Conservation (phyloP, 2,797 vertebrate genomes). For the Xerus rutilus region DNA sequence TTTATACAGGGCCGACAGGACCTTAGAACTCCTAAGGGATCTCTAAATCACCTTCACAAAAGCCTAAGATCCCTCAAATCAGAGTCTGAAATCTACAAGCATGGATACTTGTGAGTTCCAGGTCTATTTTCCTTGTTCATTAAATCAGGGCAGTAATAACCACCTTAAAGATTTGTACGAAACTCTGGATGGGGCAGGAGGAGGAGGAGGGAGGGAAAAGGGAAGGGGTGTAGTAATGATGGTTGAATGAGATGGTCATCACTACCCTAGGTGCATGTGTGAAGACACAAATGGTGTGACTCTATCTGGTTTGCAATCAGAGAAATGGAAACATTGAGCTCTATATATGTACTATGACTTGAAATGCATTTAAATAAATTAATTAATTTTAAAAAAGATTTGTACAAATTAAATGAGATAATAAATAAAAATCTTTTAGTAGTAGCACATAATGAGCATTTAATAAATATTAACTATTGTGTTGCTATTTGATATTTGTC, state of each 20-base stretch:
- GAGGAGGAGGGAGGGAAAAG: too few relatives aligned
- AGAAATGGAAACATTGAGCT: too few relatives aligned
- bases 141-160: background rate
- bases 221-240: too few relatives aligned
- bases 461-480: slow-evolving; percentile 44
- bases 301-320: too few relatives aligned
- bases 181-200: too few relatives aligned
- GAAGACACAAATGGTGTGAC: too few relatives aligned
- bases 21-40: background rate
- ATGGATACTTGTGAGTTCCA: background rate
- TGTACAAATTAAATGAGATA: background rate
- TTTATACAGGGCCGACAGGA: background rate
- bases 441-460: background rate
- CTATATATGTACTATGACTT: too few relatives aligned
- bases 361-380: too few relatives aligned
- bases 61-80: background rate
- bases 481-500: background rate
- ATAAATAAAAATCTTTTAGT: background rate
- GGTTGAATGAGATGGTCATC: too few relatives aligned
- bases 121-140: background rate
- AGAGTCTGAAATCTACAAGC: background rate
- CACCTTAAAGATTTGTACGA: background rate
- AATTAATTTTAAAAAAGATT: background rate
- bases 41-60: background rate
- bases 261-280: too few relatives aligned